A percentile compares a stretch with the other conserved stretches of the same genome.
phyloP scores from a whole-genome alignment of 2,797 vertebrate genomes.

The Myotis myotis region DNA sequence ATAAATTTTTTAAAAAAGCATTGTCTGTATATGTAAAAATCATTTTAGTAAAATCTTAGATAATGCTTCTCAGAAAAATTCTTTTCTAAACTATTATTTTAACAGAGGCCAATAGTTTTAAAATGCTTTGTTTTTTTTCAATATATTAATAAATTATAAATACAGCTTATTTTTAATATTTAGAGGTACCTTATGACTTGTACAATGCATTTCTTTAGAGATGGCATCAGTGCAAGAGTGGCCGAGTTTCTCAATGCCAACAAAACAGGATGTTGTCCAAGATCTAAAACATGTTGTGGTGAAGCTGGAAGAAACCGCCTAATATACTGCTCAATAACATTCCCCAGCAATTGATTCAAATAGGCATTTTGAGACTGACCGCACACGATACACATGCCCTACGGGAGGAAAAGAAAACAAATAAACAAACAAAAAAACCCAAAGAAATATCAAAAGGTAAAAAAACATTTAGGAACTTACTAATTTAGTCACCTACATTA shows the following conservation, averaged over 20 bases:
- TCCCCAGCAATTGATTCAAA: constrained; percentile 92
- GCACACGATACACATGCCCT: constrained; percentile 93
- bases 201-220: constrained; percentile 87
- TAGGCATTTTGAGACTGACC: constrained; percentile 90
- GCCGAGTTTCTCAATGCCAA: constrained; percentile 86
- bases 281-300: constrained; percentile 76
- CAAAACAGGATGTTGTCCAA: constrained; percentile 92
- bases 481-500: background rate
- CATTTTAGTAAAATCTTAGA: constrained; percentile 35
- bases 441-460: constrained; percentile 4
- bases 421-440: background rate
- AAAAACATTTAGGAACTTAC: background rate
- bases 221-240: constrained; percentile 78
- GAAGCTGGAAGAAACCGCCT: constrained; percentile 92
- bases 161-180: constrained; percentile 19
- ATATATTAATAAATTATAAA: background rate
- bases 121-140: background rate
- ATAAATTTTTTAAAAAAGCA: background rate
- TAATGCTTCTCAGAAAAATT: constrained; percentile 13
- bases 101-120: background rate
- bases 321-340: constrained; percentile 91
- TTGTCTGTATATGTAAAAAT: background rate
- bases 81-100: constrained; percentile 6
- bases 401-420: background rate
- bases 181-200: constrained; percentile 89